phyloP scores from a whole-genome alignment of 2,888 invertebrate genomes.

The Norana najaformis region DNA sequence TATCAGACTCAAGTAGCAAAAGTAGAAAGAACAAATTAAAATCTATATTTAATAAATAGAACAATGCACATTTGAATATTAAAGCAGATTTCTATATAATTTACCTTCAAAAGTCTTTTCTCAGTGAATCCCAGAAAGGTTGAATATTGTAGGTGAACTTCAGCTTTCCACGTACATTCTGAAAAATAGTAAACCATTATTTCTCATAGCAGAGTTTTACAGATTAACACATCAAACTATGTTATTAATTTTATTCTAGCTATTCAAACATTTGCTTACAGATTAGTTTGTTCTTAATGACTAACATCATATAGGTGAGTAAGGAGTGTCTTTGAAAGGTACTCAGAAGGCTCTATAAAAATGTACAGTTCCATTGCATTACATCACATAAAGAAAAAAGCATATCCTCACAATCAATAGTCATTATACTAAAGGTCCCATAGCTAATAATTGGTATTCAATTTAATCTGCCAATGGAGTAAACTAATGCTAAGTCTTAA shows the following conservation, averaged over 20 bases:
- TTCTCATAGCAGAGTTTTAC: not conserved
- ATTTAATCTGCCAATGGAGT: no score
- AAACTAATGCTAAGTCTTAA: no score
- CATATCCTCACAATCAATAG: no score
- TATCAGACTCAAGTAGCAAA: no score
- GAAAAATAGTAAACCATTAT: not conserved
- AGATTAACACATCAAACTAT: not conserved
- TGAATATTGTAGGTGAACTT: not conserved
- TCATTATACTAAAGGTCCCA: no score
- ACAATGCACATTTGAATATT: not conserved
- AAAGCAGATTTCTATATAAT: not conserved
- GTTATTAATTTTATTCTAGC: not conserved
- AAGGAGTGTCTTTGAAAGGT: no score
- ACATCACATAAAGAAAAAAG: no score
- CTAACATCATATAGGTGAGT: not conserved
- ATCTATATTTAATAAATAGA: no score
- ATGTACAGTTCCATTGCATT: no score
- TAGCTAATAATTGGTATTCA: no score
- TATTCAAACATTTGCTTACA: not conserved
- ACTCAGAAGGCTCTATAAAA: no score
- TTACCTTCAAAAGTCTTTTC: slow-evolving; percentile 6
- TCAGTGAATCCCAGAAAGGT: not conserved
- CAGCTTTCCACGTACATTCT: slow-evolving; percentile 1
- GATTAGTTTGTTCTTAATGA: not conserved
- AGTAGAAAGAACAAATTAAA: no score